Base-by-base conservation (phyloP, 2,888 invertebrate genomes). In the Philaethria dido region DNA sequence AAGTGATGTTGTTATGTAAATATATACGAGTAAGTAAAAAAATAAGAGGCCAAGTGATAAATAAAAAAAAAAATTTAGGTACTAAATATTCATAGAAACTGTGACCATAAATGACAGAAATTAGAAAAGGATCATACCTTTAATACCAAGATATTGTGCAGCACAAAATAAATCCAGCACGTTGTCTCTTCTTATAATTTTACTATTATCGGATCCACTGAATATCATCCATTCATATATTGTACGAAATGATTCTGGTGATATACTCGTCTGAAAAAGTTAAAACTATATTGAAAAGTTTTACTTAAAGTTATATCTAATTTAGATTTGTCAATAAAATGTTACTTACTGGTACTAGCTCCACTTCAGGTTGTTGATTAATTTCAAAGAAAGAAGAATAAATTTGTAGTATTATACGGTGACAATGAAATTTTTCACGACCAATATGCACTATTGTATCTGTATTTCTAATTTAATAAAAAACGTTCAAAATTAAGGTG, bases 171-270 rank as follows among this genome's bases (percentile, higher is more conserved):
- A 88, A 77, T 96, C 95, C 60, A 97, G 84, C 52, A 96, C 94
- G 70, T 96, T 96, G 64, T 95, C 94, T 57, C 95, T 93, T 66
- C 93, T 94, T 0, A 97, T 84, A 2, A 94, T 86, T 62, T 94
- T 95, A 72, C 93, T 94, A 72, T 95, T 94, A 4, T 95, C 95
- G 64, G 89, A 92, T 8, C 93, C 94, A 25, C 89, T 85, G 68
- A 93, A 94, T 74, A 96, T 94, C 97, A 97, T 97, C 97, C 97
- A 97, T 74, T 96, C 95, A 84, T 97, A 97, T 62, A 96, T 94
- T 70, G 95, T 94, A 59, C 94, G 93, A 78, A 97, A 97, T 0
- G 96, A 94, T 71, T 92, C 87, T 0, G 93, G 86, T 1, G 93
- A 89, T 0, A 94, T 92, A 69, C 81, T 89, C 25, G 84, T 78